Evolutionary conservation across 1,140 invertebrate genomes (phyloP).

Genomic region (Copidosoma floridanum): DNA sequence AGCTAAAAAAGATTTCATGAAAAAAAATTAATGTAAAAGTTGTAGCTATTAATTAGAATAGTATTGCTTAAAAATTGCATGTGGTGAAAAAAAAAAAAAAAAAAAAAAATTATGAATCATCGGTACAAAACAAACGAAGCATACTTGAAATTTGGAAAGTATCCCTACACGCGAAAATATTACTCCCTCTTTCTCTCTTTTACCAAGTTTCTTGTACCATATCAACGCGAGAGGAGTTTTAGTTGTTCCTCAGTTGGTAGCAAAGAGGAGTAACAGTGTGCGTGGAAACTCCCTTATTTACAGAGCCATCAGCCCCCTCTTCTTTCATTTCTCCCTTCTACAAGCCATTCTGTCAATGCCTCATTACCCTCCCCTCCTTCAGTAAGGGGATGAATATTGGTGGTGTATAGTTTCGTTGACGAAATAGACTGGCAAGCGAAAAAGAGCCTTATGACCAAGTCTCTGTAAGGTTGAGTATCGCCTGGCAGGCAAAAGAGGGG

Average conservation of each 20-base stretch:
- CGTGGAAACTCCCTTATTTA: slow-evolving; percentile 6
- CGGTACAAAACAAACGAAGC: not conserved
- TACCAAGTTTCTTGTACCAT: no score
- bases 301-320: not conserved
- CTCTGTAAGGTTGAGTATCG: slow-evolving; percentile 42
- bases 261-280: not conserved
- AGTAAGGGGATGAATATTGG: slow-evolving; percentile 47
- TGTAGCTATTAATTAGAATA: no score
- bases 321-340: no score
- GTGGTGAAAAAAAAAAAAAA: not conserved
- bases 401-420: slow-evolving; percentile 43
- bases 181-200: no score
- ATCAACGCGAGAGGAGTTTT: no score
- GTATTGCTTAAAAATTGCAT: not conserved
- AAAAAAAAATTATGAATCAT: not conserved
- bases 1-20: not conserved
- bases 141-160: no score
- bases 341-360: not conserved
- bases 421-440: no score
- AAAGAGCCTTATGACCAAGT: no score
- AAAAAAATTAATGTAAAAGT: not conserved
- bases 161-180: no score
- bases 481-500: slow-evolving; percentile 32
- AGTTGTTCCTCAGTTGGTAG: no score
- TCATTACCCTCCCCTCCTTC: slow-evolving; percentile 27